Conservation (phyloP, 2,888 invertebrate species). For the Tachystola acroxantha region DNA sequence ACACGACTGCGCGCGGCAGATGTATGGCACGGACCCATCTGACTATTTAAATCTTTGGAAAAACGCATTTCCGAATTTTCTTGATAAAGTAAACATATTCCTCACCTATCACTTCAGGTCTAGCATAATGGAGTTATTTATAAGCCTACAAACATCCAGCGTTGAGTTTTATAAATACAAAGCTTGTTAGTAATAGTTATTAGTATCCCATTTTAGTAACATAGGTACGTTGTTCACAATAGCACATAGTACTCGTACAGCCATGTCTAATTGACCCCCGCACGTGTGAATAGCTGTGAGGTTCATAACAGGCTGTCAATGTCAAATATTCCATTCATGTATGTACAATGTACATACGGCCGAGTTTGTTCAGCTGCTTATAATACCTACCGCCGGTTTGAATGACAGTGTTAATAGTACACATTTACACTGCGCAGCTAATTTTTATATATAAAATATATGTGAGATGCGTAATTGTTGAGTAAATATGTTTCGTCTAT, state of each 20-base stretch:
- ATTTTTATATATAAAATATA: background rate
- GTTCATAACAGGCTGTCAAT: slow-evolving; percentile 24
- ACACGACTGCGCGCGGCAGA: too few species aligned
- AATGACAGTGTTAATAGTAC: slow-evolving; percentile 25
- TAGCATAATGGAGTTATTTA: too few species aligned
- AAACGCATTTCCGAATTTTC: too few species aligned
- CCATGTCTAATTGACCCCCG: slow-evolving; percentile 15
- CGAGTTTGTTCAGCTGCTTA: slow-evolving; percentile 25
- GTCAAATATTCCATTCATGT: slow-evolving; percentile 51
- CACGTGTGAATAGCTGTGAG: slow-evolving; percentile 8
- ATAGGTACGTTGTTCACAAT: background rate
- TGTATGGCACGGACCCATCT: too few species aligned
- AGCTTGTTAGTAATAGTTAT: background rate
- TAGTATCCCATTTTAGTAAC: background rate
- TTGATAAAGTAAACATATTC: too few species aligned
- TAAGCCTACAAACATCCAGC: too few species aligned
- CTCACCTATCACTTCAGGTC: too few species aligned
- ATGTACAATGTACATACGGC: background rate
- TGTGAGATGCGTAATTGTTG: background rate
- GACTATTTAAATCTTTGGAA: too few species aligned
- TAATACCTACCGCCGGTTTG: slow-evolving; percentile 15
- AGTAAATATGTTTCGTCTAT: too few species aligned
- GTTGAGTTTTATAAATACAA: too few species aligned
- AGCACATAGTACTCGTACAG: slow-evolving; percentile 3
- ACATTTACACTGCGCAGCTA: slow-evolving; percentile 18